Percentiles rank a stretch among this genome's conserved stretches.
phyloP scores from a whole-genome alignment of 2,888 invertebrate genomes.

The Pegoplata infirma region DNA sequence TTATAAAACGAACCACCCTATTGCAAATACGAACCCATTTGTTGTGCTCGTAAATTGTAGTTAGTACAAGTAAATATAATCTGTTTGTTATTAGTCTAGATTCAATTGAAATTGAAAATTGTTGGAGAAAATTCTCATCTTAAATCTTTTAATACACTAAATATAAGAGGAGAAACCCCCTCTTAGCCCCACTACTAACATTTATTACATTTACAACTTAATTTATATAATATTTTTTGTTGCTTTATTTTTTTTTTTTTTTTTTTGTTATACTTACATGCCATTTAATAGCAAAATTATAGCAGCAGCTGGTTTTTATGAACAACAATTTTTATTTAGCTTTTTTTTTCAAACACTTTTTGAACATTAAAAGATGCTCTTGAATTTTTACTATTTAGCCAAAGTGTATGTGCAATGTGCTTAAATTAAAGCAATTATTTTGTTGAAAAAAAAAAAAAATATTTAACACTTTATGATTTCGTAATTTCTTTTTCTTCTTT shows the following conservation, averaged over 20 bases:
- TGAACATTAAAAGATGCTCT: not conserved
- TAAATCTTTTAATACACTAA: no score
- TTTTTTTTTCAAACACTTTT: not conserved
- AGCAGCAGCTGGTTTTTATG: constrained; percentile 10
- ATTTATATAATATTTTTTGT: not conserved
- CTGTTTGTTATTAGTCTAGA: not conserved
- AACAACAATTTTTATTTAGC: not conserved
- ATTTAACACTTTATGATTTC: not conserved
- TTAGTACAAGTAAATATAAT: not conserved
- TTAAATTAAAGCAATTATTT: no score
- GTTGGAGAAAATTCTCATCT: not conserved
- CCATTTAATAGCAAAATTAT: constrained; percentile 7
- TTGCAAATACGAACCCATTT: no score
- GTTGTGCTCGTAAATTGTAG: no score
- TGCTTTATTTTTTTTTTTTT: not conserved
- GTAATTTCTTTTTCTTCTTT: not conserved
- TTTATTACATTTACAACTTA: not conserved
- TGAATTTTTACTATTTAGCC: not conserved
- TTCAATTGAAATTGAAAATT: not conserved
- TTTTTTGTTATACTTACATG: constrained; percentile 35
- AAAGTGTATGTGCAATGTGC: not conserved
- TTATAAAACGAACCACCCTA: no score
- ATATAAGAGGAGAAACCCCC: no score
- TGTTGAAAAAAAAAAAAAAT: no score
- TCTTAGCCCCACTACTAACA: no score